These are phyloP conservation scores for Philotrypesis tridentata DNA, from an alignment of 1,140 invertebrate genomes.

Conservation along the genomic window DNA sequence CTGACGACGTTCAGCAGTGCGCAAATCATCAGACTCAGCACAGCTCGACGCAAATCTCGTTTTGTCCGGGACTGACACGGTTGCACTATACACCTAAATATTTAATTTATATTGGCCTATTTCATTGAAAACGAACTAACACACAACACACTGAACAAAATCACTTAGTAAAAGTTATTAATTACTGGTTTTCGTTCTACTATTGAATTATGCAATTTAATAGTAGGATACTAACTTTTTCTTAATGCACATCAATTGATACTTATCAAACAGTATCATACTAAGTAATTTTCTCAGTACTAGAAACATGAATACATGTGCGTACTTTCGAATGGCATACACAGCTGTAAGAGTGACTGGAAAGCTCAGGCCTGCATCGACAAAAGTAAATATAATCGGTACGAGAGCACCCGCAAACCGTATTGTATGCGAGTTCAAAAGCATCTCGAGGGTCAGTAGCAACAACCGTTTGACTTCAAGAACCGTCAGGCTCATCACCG, in stretches of 20 bases:
- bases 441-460: conserved; percentile 61
- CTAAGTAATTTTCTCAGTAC: too few species aligned
- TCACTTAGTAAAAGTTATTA: too few species aligned
- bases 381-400: conserved; percentile 60
- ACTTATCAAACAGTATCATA: too few species aligned
- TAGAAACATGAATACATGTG: too few species aligned
- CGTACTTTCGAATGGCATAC: conserved; percentile 61
- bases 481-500: conserved; percentile 59
- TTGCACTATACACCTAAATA: conserved; percentile 56
- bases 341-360: conserved; percentile 60
- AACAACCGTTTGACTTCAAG: conserved; percentile 66
- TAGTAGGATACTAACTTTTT: too few species aligned
- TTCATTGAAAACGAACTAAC: too few species aligned
- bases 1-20: conserved; percentile 60
- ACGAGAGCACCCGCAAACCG: conserved; percentile 61
- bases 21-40: conserved; percentile 58
- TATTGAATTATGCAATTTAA: too few species aligned
- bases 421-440: conserved; percentile 62
- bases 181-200: too few species aligned
- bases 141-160: too few species aligned
- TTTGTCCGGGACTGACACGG: conserved; percentile 53
- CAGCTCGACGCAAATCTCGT: conserved; percentile 53
- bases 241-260: too few species aligned
- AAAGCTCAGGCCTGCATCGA: conserved; percentile 61
- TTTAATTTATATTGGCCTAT: too few species aligned